Percentiles rank a stretch among this genome's conserved stretches.
Conservation (phyloP, 2,113 vertebrate genomes). For the Entelurus aequoreus region DNA sequence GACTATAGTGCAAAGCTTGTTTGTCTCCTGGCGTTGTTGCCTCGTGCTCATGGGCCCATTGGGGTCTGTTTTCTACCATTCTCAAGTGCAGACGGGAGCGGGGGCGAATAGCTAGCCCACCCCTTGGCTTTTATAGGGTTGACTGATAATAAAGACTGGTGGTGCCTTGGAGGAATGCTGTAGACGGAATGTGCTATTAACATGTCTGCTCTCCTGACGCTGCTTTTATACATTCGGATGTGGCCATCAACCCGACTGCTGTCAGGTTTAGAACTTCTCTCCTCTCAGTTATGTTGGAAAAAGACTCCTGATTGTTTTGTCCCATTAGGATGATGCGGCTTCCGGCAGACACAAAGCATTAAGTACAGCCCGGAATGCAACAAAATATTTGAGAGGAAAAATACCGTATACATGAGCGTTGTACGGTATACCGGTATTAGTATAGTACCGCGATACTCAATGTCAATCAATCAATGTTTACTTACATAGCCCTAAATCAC, state of each 20-base stretch:
- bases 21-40: slow-evolving; percentile 21
- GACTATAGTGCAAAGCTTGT: background rate
- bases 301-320: background rate
- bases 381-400: too few relatives aligned
- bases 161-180: slow-evolving; percentile 62
- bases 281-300: background rate
- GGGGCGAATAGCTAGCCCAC: slow-evolving; percentile 22
- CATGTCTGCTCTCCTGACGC: slow-evolving; percentile 31
- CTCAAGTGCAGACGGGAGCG: slow-evolving; percentile 40
- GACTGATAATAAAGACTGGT: slow-evolving; percentile 58
- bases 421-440: too few relatives aligned
- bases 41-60: slow-evolving; percentile 33
- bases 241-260: slow-evolving; percentile 19
- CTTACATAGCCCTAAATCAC: too few relatives aligned
- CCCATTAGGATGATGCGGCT: too few relatives aligned
- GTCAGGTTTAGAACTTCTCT: slow-evolving; percentile 22
- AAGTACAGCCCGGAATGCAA: too few relatives aligned
- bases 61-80: slow-evolving; percentile 51
- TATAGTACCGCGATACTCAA: too few relatives aligned
- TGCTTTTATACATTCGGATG: slow-evolving; percentile 36
- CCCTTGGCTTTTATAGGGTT: slow-evolving; percentile 49
- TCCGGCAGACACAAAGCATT: too few relatives aligned
- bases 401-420: too few relatives aligned
- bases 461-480: too few relatives aligned
- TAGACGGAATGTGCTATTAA: slow-evolving; percentile 35